Evolutionary conservation across 1,140 invertebrate genomes (phyloP).

Genomic region (Drosophila takahashii): DNA sequence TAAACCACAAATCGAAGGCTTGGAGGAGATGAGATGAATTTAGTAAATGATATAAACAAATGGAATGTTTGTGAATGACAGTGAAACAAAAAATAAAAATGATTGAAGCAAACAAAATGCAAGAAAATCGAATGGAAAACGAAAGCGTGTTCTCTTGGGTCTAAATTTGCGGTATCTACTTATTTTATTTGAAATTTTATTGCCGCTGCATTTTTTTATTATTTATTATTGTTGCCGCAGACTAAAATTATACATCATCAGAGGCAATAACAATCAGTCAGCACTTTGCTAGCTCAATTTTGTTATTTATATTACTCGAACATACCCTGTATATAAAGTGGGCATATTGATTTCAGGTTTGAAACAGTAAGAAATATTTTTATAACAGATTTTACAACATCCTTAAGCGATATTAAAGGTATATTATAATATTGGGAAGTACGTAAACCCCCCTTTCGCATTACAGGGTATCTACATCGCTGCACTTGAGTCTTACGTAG

Average conservation of each 20-base stretch:
- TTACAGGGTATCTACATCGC: neutral
- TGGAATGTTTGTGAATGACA: slow-evolving; percentile 44
- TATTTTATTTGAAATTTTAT: slow-evolving; percentile 7
- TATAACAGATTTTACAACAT: too few species aligned
- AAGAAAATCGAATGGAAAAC: slow-evolving; percentile 22
- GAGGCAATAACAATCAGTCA: slow-evolving; percentile 37
- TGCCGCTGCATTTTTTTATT: neutral
- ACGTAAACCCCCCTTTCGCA: neutral
- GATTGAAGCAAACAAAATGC: slow-evolving; percentile 23
- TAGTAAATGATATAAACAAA: slow-evolving; percentile 26
- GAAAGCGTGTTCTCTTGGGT: slow-evolving; percentile 9
- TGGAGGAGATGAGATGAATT: slow-evolving; percentile 24
- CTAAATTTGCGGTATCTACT: neutral
- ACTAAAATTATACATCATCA: slow-evolving; percentile 40
- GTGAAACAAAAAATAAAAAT: slow-evolving; percentile 37
- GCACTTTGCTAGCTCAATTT: slow-evolving; percentile 22
- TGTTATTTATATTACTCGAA: slow-evolving; percentile 26
- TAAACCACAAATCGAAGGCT: slow-evolving; percentile 25
- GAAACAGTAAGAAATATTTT: too few species aligned
- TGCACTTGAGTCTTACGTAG: neutral
- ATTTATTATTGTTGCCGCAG: slow-evolving; percentile 1
- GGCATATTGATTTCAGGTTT: neutral
- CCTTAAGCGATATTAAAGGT: too few species aligned
- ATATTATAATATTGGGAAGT: neutral
- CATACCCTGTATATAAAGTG: slow-evolving; percentile 1